These are phyloP conservation scores for Drosophila algonquin DNA, from an alignment of 2,888 invertebrate genomes.

Conservation along the genomic window DNA sequence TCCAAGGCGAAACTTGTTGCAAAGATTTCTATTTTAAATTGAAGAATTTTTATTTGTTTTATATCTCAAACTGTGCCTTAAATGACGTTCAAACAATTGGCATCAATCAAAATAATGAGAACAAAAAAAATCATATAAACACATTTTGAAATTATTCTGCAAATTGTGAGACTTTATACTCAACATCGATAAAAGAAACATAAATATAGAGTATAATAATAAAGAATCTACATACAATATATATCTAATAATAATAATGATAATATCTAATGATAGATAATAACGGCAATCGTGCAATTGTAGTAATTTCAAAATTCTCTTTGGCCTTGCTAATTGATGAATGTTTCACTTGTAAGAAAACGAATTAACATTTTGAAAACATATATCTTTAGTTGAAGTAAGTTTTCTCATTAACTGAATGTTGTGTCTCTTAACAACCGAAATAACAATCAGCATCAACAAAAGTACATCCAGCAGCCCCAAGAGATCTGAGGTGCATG, in stretches of 20 bases:
- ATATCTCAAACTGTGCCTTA: conserved; percentile 69
- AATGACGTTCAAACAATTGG: conserved; percentile 49
- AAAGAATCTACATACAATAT: conserved; percentile 2
- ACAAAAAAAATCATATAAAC: not conserved
- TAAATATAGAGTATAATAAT: conserved; percentile 12
- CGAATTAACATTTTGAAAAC: conserved; percentile 9
- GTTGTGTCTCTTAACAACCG: conserved; percentile 15
- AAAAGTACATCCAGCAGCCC: conserved; percentile 20
- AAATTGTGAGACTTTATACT: conserved; percentile 55
- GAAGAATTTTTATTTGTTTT: conserved; percentile 63
- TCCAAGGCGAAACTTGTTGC: conserved; percentile 5
- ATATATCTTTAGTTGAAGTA: conserved; percentile 17
- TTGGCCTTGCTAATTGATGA: conserved; percentile 31
- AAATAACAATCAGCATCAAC: not conserved
- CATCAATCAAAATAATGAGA: conserved; percentile 58
- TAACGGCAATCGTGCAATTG: conserved; percentile 76
- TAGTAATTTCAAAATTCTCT: conserved; percentile 45
- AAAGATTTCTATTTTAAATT: conserved; percentile 62
- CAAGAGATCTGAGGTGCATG: conserved; percentile 23
- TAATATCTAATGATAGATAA: conserved; percentile 41
- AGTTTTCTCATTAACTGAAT: conserved; percentile 17
- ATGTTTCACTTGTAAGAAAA: conserved; percentile 55
- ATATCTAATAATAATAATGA: conserved; percentile 17
- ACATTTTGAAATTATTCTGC: conserved; percentile 59
- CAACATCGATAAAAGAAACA: conserved; percentile 19